Conservation (phyloP, 2,888 invertebrate species). For the Strigamia maritima region DNA sequence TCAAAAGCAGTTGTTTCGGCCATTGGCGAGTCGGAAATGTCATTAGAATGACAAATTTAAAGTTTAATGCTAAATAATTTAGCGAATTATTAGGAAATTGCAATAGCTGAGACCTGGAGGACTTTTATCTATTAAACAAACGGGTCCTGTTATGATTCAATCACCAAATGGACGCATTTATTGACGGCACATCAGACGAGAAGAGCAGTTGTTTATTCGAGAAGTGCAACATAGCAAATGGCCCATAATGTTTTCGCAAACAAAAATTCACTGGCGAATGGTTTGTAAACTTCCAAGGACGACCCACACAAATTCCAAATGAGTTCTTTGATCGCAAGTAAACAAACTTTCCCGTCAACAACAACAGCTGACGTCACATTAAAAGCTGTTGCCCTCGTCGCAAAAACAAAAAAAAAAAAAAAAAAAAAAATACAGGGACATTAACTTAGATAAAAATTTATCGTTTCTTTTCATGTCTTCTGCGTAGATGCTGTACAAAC, state of each 20-base stretch:
- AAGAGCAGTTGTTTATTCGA: not conserved
- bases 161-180: constrained; percentile 6
- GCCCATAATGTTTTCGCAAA: not conserved
- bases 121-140: not conserved
- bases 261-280: constrained; percentile 2
- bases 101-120: not conserved
- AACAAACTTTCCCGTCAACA: constrained; percentile 4
- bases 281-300: not conserved
- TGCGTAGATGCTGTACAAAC: no score
- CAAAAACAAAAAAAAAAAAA: not conserved
- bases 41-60: not conserved
- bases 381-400: not conserved
- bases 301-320: not conserved
- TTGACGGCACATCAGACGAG: not conserved
- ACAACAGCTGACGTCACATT: not conserved
- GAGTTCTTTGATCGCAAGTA: not conserved
- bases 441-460: not conserved
- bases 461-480: not conserved
- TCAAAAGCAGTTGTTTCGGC: constrained; percentile 6
- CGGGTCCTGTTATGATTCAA: not conserved
- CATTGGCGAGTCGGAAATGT: not conserved
- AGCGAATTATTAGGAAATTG: constrained; percentile 2
- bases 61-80: not conserved
- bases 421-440: not conserved
- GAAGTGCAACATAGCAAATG: not conserved